Base-by-base conservation (phyloP, 2,888 invertebrate species). In the Mesoligia furuncula region DNA sequence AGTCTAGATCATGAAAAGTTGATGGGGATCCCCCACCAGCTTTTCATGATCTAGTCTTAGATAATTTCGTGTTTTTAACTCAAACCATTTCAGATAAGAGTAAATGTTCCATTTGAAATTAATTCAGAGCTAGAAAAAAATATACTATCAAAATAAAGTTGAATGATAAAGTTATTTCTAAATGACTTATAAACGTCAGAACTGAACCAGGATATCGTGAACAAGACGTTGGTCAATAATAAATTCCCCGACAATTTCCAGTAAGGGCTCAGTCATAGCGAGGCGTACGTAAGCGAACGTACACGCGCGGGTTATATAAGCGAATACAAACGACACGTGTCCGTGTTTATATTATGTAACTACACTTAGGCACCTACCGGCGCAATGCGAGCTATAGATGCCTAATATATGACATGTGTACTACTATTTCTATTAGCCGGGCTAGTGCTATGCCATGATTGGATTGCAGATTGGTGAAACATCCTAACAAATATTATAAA, bases 301-400 rank as follows among this genome's bases (percentile, higher is more conserved):
- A 87, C 89, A 91, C 85, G 88, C 90, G 86, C 88, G 48, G 70
- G 81, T 91, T 93, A 91, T 89, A 93, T 91, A 92, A 93, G 86
- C 88, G 81, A 54, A 87, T 88, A 89, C 84, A 89, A 88, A 79
- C 85, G 91, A 92, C 94, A 94, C 93, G 93, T 93, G 94, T 92
- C 91, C 86, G 83, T 94, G 93, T 94, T 93, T 93, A 93, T 93
- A 91, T 94, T 94, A 94, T 92, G 91, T 93, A 94, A 94, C 90
- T 87, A 75, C 79, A 88, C 88, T 85, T 91, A 62, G 36, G 36
- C 24, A 88, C 86, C 87, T 90, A 90, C 83, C 79, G 79, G 83
- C 81, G 87, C 87, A 88, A 75, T 48, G 85, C 75, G 79, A 39
- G 65, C 68, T 78, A 81, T 83, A 86, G 71, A 81, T 73, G 85